phyloP scores from a whole-genome alignment of 2,113 vertebrate genomes.

The Psophia crepitans region DNA sequence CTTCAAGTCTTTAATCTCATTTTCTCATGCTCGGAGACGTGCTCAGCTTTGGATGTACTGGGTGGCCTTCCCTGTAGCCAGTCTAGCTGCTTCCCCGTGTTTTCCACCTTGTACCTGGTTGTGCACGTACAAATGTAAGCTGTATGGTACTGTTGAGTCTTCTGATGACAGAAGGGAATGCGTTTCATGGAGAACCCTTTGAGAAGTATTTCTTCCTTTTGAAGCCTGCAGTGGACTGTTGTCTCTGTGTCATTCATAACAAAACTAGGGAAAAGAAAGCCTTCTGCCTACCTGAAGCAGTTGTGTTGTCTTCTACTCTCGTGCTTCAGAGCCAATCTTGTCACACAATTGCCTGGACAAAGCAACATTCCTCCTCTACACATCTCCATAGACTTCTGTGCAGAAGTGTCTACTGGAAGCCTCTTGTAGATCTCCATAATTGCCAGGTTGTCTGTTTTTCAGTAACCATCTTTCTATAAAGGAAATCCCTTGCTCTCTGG shows the following conservation, averaged over 20 bases:
- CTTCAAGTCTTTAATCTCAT: background rate
- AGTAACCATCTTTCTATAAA: background rate
- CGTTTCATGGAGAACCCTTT: background rate
- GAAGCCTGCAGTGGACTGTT: background rate
- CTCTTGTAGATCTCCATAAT: background rate
- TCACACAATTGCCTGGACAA: background rate
- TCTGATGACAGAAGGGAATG: accelerated
- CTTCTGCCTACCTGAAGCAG: background rate
- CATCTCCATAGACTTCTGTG: background rate
- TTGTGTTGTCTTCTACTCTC: background rate
- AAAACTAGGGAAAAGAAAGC: background rate
- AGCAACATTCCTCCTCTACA: background rate
- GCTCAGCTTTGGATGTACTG: background rate
- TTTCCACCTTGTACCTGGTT: background rate
- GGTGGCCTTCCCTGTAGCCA: background rate
- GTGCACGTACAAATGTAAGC: too few species aligned
- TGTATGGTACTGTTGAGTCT: background rate
- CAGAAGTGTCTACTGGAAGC: background rate
- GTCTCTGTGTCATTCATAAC: background rate
- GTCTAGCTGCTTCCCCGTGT: background rate
- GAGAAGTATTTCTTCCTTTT: background rate
- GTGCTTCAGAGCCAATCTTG: background rate
- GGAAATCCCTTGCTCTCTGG: background rate
- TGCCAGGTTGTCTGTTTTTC: background rate
- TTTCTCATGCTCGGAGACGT: background rate